A percentile compares a stretch with the other conserved stretches of the same genome.
Conservation (phyloP, 2,113 vertebrate species). For the Pteruthius melanotis region DNA sequence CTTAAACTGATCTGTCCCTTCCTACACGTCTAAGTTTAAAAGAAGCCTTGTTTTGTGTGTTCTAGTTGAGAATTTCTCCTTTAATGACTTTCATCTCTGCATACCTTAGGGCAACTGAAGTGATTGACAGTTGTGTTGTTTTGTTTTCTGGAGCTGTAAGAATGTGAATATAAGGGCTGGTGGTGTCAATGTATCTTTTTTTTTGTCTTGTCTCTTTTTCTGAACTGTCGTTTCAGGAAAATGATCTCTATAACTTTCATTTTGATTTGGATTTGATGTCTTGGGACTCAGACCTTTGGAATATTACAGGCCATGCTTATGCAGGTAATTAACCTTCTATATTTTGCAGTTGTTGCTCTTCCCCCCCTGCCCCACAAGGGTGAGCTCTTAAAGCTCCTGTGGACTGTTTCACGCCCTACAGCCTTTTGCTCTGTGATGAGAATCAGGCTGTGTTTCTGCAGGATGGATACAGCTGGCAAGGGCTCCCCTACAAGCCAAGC, state of each 20-base stretch:
- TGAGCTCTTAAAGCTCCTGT: neutral
- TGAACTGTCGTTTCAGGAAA: constrained; percentile 72
- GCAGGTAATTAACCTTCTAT: constrained; percentile 72
- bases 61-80: neutral
- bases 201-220: neutral
- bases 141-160: neutral
- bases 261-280: constrained; percentile 86
- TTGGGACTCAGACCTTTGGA: constrained; percentile 78
- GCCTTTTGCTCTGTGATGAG: neutral
- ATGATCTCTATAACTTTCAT: constrained; percentile 76
- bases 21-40: neutral
- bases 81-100: neutral
- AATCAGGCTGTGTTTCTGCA: neutral
- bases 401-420: neutral
- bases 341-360: neutral
- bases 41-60: neutral
- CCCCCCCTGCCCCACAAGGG: neutral
- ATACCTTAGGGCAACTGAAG: neutral
- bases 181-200: neutral
- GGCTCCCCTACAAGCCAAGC: neutral
- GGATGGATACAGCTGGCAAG: neutral
- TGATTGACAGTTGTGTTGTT: neutral
- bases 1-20: neutral
- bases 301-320: constrained; percentile 66
- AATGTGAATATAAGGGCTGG: neutral